Base-by-base conservation (phyloP, 2,888 invertebrate species). In the Drosophila borealis region DNA sequence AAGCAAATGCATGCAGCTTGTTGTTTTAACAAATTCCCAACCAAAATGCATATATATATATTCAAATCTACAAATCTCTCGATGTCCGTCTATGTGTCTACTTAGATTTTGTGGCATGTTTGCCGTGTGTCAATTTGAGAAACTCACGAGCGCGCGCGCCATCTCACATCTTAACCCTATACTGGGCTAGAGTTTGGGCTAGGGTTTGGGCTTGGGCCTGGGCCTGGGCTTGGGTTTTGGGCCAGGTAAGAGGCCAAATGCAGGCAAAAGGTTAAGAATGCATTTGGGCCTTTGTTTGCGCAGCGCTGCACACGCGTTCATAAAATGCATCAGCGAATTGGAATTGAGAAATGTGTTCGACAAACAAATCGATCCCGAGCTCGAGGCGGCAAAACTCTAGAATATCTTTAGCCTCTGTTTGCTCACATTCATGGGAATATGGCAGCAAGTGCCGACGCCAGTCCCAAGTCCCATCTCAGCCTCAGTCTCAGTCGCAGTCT, bases 311-410 rank as follows among this genome's bases (percentile, higher is more conserved):
- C 87, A 79, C 87, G 83, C 80, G 81, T 88, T 80, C 84, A 89
- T 90, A 86, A 90, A 90, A 90, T 81, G 90, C 90, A 90, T 90
- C 90, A 88, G 78, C 86, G 88, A 88, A 83, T 75, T 61, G 73
- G 44, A 75, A 75, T 89, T 80, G 80, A 81, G 80, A 83, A 89
- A 88, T 89, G 82, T 82, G 78, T 81, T 86, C 73, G 72, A 49
- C 75, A 88, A 89, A 88, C 79, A 89, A 66, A 62, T 59, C 51
- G 57, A 55, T 19, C 53, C 29, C 14, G 17, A 45, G 54, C 55
- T 59, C 65, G 55, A 72, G 80, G 78, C 82, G 86, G 84, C 72
- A 78, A 81, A 81, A 80, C 74, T 74, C 74, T 81, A 80, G 41
- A 85, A 81, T 29, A 78, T 76, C 72, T 76, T 75, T 60, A 51